Percentiles rank a stretch among this genome's conserved stretches.
Conservation (phyloP, 2,113 vertebrate species). For the Antidorcas marsupialis region DNA sequence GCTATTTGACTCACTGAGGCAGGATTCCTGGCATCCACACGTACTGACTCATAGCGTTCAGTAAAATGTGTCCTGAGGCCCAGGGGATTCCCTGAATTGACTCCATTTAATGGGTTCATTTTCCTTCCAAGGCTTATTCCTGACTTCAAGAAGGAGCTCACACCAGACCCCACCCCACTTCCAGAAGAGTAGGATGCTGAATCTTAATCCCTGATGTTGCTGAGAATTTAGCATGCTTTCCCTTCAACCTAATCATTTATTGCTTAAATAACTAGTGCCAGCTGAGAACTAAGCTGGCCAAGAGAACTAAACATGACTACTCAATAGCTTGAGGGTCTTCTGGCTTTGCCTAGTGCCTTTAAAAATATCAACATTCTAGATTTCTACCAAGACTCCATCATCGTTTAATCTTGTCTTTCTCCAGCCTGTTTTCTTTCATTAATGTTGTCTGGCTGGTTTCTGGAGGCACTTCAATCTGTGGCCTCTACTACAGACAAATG, state of each 20-base stretch:
- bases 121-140: background rate
- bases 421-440: background rate
- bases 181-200: background rate
- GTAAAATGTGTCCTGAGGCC: background rate
- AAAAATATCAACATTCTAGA: background rate
- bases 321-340: background rate
- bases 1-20: background rate
- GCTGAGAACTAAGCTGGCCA: background rate
- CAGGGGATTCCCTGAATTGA: background rate
- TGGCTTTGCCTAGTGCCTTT: background rate
- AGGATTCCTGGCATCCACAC: background rate
- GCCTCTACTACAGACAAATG: background rate
- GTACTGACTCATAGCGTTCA: background rate
- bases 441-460: background rate
- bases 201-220: background rate
- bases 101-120: background rate
- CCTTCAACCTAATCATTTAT: background rate
- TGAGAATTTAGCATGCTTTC: background rate
- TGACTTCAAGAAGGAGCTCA: background rate
- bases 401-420: background rate
- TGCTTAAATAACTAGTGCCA: background rate
- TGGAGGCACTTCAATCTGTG: background rate
- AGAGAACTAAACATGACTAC: background rate
- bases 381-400: background rate
- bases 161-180: background rate